phyloP scores from a whole-genome alignment of 2,113 vertebrate genomes.

The Mormoops blainvillei region DNA sequence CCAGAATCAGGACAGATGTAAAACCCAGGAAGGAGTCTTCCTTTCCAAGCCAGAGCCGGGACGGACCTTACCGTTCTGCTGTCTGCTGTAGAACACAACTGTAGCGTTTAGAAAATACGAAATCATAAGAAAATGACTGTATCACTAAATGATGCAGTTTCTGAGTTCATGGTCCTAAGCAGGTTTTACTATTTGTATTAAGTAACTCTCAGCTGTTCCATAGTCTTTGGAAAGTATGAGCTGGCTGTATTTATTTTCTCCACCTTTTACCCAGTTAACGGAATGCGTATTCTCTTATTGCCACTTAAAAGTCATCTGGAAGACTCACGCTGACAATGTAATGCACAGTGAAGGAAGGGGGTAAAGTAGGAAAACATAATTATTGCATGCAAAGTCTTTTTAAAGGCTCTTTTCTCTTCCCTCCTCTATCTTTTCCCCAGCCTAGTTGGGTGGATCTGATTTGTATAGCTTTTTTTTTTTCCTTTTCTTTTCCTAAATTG shows the following conservation, averaged over 20 bases:
- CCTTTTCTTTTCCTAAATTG: conserved; percentile 59
- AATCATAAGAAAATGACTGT: background rate
- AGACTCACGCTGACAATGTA: conserved; percentile 72
- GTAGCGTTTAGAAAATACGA: background rate
- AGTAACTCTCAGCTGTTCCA: conserved; percentile 37
- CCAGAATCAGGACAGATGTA: conserved; percentile 5
- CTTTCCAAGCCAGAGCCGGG: background rate
- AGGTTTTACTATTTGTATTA: conserved; percentile 53
- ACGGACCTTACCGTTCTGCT: background rate
- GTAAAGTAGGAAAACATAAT: conserved; percentile 76
- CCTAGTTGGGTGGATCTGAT: conserved; percentile 57
- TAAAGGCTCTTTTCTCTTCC: conserved; percentile 59
- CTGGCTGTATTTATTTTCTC: conserved; percentile 59
- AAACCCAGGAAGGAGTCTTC: background rate
- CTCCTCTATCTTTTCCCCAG: conserved; percentile 53
- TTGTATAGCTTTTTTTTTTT: conserved; percentile 5
- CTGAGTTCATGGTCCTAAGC: conserved; percentile 12
- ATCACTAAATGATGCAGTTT: background rate
- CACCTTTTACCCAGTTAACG: conserved; percentile 68
- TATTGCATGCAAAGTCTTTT: conserved; percentile 61
- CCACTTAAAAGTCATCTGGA: conserved; percentile 75
- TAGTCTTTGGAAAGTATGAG: conserved; percentile 46
- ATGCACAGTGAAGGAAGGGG: conserved; percentile 73
- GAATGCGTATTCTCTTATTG: conserved; percentile 66
- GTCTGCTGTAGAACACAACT: background rate